Conservation (phyloP, 23 tunicate species). For the Ciona savignyi region DNA sequence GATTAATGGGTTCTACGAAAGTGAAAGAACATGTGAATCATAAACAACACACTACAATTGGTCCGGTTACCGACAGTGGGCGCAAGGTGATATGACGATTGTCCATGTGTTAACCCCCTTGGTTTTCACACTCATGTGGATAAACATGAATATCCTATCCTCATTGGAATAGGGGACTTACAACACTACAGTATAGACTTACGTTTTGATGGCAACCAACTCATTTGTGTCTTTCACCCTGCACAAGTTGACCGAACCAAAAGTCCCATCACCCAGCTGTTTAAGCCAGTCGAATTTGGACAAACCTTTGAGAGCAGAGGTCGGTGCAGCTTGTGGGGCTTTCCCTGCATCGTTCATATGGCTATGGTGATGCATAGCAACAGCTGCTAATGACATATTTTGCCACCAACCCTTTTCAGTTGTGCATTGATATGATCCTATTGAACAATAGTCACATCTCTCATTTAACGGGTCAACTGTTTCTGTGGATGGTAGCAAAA, state of each 20-base stretch:
- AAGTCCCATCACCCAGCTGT: constrained; percentile 90
- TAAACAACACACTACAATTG: no score
- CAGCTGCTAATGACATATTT: constrained; percentile 34
- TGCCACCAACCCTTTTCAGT: background rate
- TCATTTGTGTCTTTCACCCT: constrained; percentile 68
- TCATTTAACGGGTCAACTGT: no score
- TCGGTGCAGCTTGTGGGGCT: constrained; percentile 7
- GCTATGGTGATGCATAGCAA: constrained; percentile 12
- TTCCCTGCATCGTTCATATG: constrained; percentile 2
- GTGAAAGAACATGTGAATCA: no score
- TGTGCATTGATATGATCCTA: background rate
- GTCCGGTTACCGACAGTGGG: no score
- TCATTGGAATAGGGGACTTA: no score
- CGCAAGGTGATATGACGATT: background rate
- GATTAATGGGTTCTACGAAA: no score
- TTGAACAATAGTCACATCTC: no score
- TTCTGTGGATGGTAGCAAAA: no score
- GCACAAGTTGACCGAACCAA: constrained; percentile 69
- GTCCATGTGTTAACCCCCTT: no score
- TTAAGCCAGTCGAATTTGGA: constrained; percentile 42
- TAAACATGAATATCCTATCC: background rate
- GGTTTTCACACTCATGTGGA: background rate
- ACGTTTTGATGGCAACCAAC: constrained; percentile 84
- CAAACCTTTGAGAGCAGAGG: constrained; percentile 21
- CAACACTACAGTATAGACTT: no score